Percentiles rank a stretch among this genome's conserved stretches.
phyloP scores from a whole-genome alignment of 2,888 invertebrate species.

The Conchocele bisecta region DNA sequence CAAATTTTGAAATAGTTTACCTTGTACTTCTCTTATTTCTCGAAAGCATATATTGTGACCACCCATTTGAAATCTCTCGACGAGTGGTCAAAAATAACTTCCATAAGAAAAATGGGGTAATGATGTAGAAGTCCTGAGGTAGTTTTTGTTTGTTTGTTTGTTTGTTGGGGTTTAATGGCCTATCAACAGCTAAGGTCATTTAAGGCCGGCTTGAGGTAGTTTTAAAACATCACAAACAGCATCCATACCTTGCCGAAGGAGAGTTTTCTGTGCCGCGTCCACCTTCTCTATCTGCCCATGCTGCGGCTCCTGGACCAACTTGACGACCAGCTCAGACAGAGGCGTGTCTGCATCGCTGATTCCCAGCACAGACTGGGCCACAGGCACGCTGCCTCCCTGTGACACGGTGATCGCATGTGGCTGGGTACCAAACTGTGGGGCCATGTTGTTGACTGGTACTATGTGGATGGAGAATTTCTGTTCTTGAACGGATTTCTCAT shows the following conservation, averaged over 20 bases:
- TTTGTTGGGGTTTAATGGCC: too few relatives aligned
- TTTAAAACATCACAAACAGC: neutral
- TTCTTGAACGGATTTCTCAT: too few relatives aligned
- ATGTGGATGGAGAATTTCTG: constrained; percentile 73
- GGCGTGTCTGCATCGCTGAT: constrained; percentile 74
- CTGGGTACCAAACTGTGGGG: constrained; percentile 66
- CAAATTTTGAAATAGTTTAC: too few relatives aligned
- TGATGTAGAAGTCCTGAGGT: neutral
- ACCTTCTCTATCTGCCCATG: constrained; percentile 69
- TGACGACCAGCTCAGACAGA: constrained; percentile 64
- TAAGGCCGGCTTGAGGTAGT: too few relatives aligned
- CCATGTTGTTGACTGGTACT: constrained; percentile 76
- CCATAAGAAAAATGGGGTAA: neutral
- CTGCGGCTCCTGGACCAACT: constrained; percentile 62
- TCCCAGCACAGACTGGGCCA: constrained; percentile 65
- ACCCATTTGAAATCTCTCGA: too few relatives aligned
- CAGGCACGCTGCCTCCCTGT: constrained; percentile 66
- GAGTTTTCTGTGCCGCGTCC: constrained; percentile 46
- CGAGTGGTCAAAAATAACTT: too few relatives aligned
- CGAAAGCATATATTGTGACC: too few relatives aligned
- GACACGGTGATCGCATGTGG: constrained; percentile 64
- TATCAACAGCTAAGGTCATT: too few relatives aligned
- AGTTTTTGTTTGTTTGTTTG: too few relatives aligned
- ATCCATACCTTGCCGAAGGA: constrained; percentile 55
- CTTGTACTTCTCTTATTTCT: too few relatives aligned